These are phyloP conservation scores for Cirrhinus molitorella DNA, from an alignment of 2,797 vertebrate species.

Conservation along the genomic window DNA sequence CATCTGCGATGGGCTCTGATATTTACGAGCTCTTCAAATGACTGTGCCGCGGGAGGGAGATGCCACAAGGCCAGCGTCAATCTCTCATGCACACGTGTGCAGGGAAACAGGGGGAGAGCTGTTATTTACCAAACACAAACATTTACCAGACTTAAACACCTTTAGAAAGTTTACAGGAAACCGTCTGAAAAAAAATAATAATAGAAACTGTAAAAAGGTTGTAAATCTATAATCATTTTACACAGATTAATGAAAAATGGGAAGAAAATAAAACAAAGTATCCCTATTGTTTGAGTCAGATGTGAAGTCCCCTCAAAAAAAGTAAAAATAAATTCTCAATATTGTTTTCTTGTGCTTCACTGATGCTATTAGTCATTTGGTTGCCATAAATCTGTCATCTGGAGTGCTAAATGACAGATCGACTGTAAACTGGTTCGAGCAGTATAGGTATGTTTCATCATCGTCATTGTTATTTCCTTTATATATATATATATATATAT, in stretches of 20 bases:
- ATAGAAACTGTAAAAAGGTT: not conserved
- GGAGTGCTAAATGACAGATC: not conserved
- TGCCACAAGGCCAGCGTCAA: constrained; percentile 32
- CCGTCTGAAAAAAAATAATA: too few species aligned
- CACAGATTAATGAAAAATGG: not conserved
- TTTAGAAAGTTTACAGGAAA: constrained; percentile 39
- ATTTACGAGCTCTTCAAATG: constrained; percentile 47
- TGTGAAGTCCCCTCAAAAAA: constrained; percentile 6
- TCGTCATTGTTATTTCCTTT: not conserved
- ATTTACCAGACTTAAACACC: constrained; percentile 27
- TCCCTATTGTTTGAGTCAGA: constrained; percentile 35
- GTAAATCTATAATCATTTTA: not conserved
- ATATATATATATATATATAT: not conserved
- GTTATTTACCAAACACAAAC: constrained; percentile 43
- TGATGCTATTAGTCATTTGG: constrained; percentile 8
- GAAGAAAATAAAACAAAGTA: not conserved
- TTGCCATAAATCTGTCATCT: constrained; percentile 5
- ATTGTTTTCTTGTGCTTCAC: not conserved
- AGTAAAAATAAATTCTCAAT: not conserved
- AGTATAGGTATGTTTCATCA: not conserved
- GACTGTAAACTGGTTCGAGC: not conserved
- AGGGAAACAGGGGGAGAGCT: constrained; percentile 29
- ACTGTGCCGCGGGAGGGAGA: constrained; percentile 52
- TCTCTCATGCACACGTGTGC: constrained; percentile 12
- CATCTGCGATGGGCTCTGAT: constrained; percentile 40